phyloP scores from a whole-genome alignment of 1,140 invertebrate genomes.

The Homalodisca vitripennis region DNA sequence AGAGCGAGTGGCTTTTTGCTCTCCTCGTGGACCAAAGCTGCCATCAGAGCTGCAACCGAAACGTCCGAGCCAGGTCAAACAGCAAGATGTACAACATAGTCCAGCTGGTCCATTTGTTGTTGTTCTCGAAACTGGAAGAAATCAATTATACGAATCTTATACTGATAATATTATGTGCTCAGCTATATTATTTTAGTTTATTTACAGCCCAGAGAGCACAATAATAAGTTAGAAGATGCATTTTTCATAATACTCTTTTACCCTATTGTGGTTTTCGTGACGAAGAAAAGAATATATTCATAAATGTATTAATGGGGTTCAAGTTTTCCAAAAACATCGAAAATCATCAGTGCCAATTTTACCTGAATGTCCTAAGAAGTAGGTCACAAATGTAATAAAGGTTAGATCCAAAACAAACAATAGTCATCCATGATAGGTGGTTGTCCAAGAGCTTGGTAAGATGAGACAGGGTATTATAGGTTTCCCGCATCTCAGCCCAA shows the following conservation, averaged over 20 bases:
- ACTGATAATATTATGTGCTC: too few species aligned
- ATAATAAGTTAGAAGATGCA: not conserved
- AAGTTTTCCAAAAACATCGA: not conserved
- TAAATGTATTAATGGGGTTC: too few species aligned
- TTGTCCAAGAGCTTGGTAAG: constrained; percentile 1
- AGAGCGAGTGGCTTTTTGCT: too few species aligned
- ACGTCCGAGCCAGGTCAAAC: not conserved
- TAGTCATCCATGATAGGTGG: constrained; percentile 17
- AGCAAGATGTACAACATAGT: not conserved
- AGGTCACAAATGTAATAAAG: constrained; percentile 1
- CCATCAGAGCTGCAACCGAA: not conserved
- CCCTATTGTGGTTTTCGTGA: too few species aligned
- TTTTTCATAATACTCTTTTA: not conserved
- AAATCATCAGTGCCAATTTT: not conserved
- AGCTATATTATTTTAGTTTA: too few species aligned
- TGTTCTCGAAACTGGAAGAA: too few species aligned
- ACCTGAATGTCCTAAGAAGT: not conserved
- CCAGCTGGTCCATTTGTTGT: too few species aligned
- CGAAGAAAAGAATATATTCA: too few species aligned
- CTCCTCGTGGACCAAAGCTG: too few species aligned
- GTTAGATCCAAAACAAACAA: constrained; percentile 12
- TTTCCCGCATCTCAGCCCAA: constrained; percentile 3
- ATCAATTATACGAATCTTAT: too few species aligned
- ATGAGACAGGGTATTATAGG: not conserved
- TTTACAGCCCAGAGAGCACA: not conserved